Evolutionary conservation across 2,797 vertebrate genomes (phyloP), one percentile per base, ranked within the genome.

Genomic region (Hirundo rustica): DNA sequence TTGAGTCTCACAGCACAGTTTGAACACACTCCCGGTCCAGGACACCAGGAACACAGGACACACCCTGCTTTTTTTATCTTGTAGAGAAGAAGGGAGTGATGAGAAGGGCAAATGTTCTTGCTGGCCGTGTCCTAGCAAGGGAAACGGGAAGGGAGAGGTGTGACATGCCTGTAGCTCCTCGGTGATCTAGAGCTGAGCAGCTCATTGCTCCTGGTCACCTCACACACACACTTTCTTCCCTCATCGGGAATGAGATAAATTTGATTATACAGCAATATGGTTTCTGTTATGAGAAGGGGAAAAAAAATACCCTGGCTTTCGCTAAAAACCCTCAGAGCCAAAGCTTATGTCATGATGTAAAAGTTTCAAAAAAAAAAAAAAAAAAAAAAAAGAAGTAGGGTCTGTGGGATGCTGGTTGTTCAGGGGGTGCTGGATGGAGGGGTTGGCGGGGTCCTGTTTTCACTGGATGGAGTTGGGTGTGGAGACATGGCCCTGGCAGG

Each of bases 271-370:
- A 65, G 79, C 80, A 95, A 64, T 97, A 90, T 95, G 86, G 75
- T 87, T 92, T 92, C 51, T 83, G 53, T 94, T 95, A 93, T 44
- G 47, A 87, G 42, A 79, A 90, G n/a, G 45, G 45, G 66, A 19
- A 84, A 95, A 81, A 90, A 80, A 93, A 86, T 89, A 91, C 61
- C 75, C 71, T 77, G 88, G 51, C 80, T 92, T 92, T 95, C 61
- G 30, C 80, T 70, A 76, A 79, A 90, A 92, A 16, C 54, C 62
- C 62, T 93, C 0, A 0, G 70, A 95, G 88, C 92, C 94, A 95
- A 93, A 93, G 45, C 61, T 91, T 94, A 91, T 83, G 84, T 92
- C 90, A 94, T 89, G 42, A 85, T 95, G 88, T 76, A 87, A 64
- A 75, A 53, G 64, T 71, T 87, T 82, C 55, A 64, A 8, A 55